Conservation (phyloP, 2,797 vertebrate species). For the Potorous gilbertii region DNA sequence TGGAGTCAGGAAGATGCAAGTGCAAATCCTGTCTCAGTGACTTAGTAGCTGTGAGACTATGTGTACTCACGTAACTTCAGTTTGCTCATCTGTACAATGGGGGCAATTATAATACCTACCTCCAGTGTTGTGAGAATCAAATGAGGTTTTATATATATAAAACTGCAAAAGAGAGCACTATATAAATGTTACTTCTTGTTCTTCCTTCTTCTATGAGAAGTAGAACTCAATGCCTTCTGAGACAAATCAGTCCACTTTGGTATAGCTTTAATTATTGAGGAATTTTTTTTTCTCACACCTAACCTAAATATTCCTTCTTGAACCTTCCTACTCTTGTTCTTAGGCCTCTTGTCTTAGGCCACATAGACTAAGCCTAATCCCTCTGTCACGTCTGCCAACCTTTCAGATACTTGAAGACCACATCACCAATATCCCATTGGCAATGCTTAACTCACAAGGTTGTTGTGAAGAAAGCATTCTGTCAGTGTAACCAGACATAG, state of each 20-base stretch:
- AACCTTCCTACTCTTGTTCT: background rate
- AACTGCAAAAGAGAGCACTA: background rate
- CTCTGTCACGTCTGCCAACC: background rate
- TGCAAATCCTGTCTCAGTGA: background rate
- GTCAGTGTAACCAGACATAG: background rate
- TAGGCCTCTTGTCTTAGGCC: background rate
- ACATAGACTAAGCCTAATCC: background rate
- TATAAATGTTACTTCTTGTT: background rate
- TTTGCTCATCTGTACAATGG: background rate
- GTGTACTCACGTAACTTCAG: background rate
- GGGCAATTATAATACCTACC: background rate
- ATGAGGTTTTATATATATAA: background rate
- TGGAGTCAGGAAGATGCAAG: background rate
- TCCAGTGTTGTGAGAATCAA: background rate
- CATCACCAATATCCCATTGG: background rate
- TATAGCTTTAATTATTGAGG: background rate
- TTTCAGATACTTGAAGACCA: background rate
- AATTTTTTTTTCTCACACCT: background rate
- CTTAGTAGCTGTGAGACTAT: background rate
- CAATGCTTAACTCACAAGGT: background rate
- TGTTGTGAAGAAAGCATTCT: background rate
- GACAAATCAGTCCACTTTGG: background rate
- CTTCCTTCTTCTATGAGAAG: background rate
- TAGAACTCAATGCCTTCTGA: background rate
- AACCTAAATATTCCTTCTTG: background rate